phyloP scores from a whole-genome alignment of 2,888 invertebrate genomes.

The Drosophila niveifrons region DNA sequence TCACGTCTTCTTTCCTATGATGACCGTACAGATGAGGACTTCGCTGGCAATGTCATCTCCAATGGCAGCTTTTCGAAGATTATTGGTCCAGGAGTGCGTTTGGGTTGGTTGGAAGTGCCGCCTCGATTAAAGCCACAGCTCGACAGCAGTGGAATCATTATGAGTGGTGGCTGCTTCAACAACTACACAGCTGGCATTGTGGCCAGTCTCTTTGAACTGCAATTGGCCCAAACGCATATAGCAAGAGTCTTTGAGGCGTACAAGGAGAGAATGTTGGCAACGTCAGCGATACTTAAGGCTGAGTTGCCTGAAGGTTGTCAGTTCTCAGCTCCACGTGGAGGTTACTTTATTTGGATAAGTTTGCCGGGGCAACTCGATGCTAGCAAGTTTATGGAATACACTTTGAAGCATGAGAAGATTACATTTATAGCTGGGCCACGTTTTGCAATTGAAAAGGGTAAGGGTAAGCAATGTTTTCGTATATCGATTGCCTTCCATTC shows the following conservation, averaged over 20 bases:
- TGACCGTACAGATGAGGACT: conserved; percentile 81
- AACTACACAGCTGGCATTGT: conserved; percentile 87
- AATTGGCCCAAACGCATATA: conserved; percentile 86
- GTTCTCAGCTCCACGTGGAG: conserved; percentile 86
- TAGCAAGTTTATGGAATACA: conserved; percentile 84
- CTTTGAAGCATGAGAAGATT: conserved; percentile 85
- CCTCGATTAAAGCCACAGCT: conserved; percentile 84
- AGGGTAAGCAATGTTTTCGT: conserved; percentile 85
- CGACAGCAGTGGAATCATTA: conserved; percentile 86
- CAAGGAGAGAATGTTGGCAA: conserved; percentile 85
- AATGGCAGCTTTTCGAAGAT: conserved; percentile 89
- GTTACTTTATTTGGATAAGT: conserved; percentile 88
- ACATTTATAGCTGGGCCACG: conserved; percentile 85
- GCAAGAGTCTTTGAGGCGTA: conserved; percentile 83
- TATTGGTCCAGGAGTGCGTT: conserved; percentile 88
- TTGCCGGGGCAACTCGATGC: conserved; percentile 85
- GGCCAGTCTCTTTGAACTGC: conserved; percentile 86
- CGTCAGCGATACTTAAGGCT: conserved; percentile 84
- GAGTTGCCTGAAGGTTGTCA: conserved; percentile 85
- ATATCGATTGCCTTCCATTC: conserved; percentile 86
- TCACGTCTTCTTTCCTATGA: conserved; percentile 87
- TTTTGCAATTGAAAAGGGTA: conserved; percentile 83
- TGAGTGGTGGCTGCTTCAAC: conserved; percentile 88
- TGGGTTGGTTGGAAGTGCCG: conserved; percentile 89
- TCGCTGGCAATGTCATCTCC: conserved; percentile 87